Percentiles rank a stretch among this genome's conserved stretches.
Conservation (phyloP, 2,113 vertebrate species). For the Rutilus rutilus region DNA sequence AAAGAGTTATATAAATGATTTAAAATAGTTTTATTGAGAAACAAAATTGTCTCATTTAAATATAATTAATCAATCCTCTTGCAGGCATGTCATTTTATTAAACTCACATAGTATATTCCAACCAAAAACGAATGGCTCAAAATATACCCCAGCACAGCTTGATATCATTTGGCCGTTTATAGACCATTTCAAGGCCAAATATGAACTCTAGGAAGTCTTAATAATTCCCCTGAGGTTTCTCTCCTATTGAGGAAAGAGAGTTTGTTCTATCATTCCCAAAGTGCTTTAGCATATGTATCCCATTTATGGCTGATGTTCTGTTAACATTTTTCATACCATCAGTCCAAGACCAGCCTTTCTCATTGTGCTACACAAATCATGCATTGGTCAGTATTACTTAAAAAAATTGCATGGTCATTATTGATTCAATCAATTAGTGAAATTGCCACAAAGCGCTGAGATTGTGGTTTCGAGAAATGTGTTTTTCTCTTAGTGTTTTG, state of each 20-base stretch:
- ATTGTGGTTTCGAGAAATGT: neutral
- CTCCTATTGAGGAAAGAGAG: constrained; percentile 65
- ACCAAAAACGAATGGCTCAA: constrained; percentile 36
- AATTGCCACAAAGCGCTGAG: constrained; percentile 18
- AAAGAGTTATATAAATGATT: neutral
- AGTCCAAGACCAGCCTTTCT: constrained; percentile 41
- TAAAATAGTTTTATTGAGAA: neutral
- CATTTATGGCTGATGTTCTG: constrained; percentile 61
- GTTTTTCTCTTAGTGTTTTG: constrained; percentile 31
- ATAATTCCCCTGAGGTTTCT: constrained; percentile 69
- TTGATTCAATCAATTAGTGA: neutral
- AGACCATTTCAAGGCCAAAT: constrained; percentile 70
- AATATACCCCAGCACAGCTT: constrained; percentile 51
- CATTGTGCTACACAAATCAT: constrained; percentile 48
- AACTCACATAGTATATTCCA: constrained; percentile 45
- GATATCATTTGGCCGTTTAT: constrained; percentile 66
- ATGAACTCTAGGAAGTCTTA: constrained; percentile 70
- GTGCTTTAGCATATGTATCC: constrained; percentile 71
- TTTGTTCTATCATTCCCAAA: constrained; percentile 66
- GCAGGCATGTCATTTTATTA: constrained; percentile 26
- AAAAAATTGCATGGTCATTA: neutral
- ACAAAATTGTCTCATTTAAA: neutral
- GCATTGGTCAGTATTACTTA: neutral
- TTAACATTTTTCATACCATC: constrained; percentile 52
- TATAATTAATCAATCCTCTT: neutral